Evolutionary conservation across 2,113 vertebrate genomes (phyloP).

Genomic region (Muntiacus reevesi): DNA sequence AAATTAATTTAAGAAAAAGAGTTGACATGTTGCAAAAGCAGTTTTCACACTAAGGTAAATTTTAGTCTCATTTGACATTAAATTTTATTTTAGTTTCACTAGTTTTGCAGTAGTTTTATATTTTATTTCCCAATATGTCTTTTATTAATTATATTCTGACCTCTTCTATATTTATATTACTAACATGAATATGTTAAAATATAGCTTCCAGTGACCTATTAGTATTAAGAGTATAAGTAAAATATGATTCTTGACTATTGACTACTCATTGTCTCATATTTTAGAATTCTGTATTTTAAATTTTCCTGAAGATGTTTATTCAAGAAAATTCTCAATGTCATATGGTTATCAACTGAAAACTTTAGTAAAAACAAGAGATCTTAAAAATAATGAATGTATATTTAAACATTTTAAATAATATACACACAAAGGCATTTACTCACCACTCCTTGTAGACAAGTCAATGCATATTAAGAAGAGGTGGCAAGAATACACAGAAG

Average conservation of each 20-base stretch:
- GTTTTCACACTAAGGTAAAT: background rate
- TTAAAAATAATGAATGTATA: background rate
- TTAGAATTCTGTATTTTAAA: background rate
- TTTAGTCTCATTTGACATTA: background rate
- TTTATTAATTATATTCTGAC: background rate
- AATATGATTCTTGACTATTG: background rate
- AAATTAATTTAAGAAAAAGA: background rate
- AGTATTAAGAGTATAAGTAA: background rate
- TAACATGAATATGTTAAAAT: background rate
- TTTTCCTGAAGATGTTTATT: background rate
- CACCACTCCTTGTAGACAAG: background rate
- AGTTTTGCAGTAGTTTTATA: background rate
- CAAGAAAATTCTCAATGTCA: background rate
- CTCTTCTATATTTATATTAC: background rate
- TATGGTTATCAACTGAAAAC: background rate
- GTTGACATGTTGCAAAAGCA: background rate
- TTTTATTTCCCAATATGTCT: background rate
- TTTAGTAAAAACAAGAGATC: background rate
- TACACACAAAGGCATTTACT: background rate
- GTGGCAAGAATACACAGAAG: background rate
- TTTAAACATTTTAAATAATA: background rate
- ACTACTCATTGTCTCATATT: background rate
- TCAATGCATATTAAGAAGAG: background rate
- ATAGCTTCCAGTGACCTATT: background rate
- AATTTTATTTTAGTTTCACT: background rate